These are phyloP conservation scores for Caenorhabditis tropicalis DNA, from an alignment of 1,140 invertebrate species.

Conservation along the genomic window DNA sequence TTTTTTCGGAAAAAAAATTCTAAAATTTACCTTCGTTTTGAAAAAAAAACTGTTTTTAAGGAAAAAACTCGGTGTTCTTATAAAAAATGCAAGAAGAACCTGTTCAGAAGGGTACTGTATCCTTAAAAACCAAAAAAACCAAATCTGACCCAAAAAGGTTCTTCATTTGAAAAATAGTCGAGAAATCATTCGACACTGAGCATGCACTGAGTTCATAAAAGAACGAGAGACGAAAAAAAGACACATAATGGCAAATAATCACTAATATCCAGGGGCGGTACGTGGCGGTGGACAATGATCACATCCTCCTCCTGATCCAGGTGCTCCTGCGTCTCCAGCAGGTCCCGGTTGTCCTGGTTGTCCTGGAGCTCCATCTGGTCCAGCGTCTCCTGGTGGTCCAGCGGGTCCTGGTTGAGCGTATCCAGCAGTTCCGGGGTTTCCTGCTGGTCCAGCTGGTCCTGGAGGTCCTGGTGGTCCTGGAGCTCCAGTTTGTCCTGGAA, in stretches of 20 bases:
- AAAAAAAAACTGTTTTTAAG: too few relatives aligned
- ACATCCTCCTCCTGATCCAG: conserved; percentile 47
- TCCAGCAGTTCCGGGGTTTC: conserved; percentile 43
- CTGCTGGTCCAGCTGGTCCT: conserved; percentile 52
- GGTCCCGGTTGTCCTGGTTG: conserved; percentile 23
- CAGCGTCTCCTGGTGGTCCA: conserved; percentile 50
- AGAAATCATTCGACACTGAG: background rate
- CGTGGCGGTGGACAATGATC: conserved; percentile 47
- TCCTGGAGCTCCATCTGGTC: conserved; percentile 41
- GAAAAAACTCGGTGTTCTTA: too few relatives aligned
- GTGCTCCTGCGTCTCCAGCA: conserved; percentile 34
- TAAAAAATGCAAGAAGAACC: too few relatives aligned
- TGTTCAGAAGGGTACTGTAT: too few relatives aligned
- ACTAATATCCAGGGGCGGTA: conserved; percentile 49
- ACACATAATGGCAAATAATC: background rate
- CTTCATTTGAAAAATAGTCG: too few relatives aligned
- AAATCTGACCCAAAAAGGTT: too few relatives aligned
- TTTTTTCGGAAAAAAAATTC: too few relatives aligned
- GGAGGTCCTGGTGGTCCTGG: conserved; percentile 52
- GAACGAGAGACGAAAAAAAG: background rate
- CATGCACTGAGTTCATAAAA: background rate
- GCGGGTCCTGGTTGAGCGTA: conserved; percentile 52
- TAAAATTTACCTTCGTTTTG: too few relatives aligned
- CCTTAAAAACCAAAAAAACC: too few relatives aligned
- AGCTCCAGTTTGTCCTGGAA: conserved; percentile 23